These are phyloP conservation scores for Ephestia elutella DNA, from an alignment of 1,140 invertebrate species.

Conservation along the genomic window DNA sequence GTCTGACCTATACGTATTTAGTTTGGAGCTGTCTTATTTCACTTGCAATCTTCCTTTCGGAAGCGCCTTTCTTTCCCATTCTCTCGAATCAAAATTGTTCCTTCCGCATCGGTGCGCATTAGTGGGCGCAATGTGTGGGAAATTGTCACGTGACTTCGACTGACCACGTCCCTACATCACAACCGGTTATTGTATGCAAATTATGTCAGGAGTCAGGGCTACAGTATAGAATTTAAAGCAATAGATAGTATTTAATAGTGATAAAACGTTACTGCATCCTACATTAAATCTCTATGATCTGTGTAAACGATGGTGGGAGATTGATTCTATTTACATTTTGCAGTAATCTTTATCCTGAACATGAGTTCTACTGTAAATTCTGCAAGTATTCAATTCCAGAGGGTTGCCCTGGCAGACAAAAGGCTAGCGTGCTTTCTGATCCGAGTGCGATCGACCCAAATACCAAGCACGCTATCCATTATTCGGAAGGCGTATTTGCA, in stretches of 20 bases:
- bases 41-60: no score
- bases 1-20: no score
- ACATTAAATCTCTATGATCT: no score
- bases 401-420: background rate
- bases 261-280: no score
- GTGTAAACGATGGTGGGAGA: no score
- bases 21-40: no score
- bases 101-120: conserved; percentile 12
- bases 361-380: no score
- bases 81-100: conserved; percentile 27
- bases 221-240: conserved; percentile 6
- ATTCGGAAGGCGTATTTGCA: conserved; percentile 1
- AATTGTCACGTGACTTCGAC: conserved; percentile 44
- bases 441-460: background rate
- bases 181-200: conserved; percentile 67
- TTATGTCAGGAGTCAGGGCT: conserved; percentile 28
- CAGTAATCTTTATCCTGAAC: no score
- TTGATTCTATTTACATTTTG: no score
- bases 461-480: conserved; percentile 1
- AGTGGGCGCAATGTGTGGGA: conserved; percentile 31
- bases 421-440: background rate
- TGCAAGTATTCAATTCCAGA: background rate
- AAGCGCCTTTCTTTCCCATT: background rate
- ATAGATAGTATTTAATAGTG: no score
- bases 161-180: conserved; percentile 44